Base-by-base conservation (phyloP, 2,113 vertebrate genomes). In the Pongo abelii region DNA sequence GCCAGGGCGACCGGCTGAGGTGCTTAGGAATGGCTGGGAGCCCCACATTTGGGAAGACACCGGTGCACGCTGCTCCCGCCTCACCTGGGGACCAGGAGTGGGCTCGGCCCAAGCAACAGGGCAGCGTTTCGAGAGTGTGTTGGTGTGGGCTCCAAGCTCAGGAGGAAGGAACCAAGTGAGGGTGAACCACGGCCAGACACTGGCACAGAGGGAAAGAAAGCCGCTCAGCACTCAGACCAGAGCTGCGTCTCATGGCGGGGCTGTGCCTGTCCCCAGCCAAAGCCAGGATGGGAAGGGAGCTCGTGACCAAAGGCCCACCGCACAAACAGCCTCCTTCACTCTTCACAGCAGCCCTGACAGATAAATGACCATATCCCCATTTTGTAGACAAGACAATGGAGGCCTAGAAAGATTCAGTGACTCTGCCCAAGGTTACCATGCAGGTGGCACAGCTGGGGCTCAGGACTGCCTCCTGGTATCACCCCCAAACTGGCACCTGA, bases 1-100 rank as follows among this genome's bases (percentile, higher is more conserved):
- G 55, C 80, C 59, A 61, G 48, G 48, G 32, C 9, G 0, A 38
- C 0, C 12, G 5, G 27, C 61, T 64, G 27, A 4, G 64, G 22
- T 22, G 12, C 83, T 9, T 4, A 27, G 83, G 43, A 2, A 32
- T 3, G 8, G 20, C 64, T 38, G 61, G 32, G 89, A 40, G 17
- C 61, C 35, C 30, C 43, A 27, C 4, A 2, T 20, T 6, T 0
- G 7, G n/a, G 55, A 17, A 40, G 40, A 2, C 9, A 16, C 83
- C 89, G 27, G 6, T 0, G 10, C 2, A 1, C 2, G 2, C 16
- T 2, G 38, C 55, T 91, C 4, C 40, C 7, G 0, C 11, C 16
- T 67, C 32, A 48, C 2, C 16, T 55, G 52, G 72, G 22, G 43
- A 48, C 75, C 12, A 8, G 55, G 89, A 77, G 30, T 18, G 43